Percentiles rank a stretch among this genome's conserved stretches.
These are phyloP conservation scores for Oscheius onirici DNA, from an alignment of 2,888 invertebrate species.

Conservation along the genomic window DNA sequence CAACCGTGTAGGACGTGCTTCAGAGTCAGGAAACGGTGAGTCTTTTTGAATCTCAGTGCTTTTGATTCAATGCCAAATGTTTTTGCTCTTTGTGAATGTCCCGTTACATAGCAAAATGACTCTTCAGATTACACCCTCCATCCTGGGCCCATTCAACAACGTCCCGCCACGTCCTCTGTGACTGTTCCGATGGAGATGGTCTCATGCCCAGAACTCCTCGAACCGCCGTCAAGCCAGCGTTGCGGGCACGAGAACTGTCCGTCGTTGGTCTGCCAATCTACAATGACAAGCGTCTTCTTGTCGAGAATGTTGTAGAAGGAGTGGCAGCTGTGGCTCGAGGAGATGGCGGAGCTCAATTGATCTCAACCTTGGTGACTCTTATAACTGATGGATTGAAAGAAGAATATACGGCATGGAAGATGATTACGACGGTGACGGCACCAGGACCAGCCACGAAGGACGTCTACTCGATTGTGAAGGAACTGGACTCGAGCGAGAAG, in stretches of 20 bases:
- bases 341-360: constrained; percentile 74
- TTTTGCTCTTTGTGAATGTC: neutral
- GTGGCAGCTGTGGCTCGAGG: constrained; percentile 62
- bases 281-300: constrained; percentile 61
- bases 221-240: constrained; percentile 39
- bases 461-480: constrained; percentile 61
- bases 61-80: neutral
- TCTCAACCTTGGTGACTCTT: constrained; percentile 85
- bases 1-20: constrained; percentile 64
- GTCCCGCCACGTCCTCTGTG: constrained; percentile 53
- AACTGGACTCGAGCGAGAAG: constrained; percentile 62
- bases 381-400: constrained; percentile 86
- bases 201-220: constrained; percentile 21
- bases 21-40: constrained; percentile 49
- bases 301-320: constrained; percentile 69
- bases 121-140: constrained; percentile 58
- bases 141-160: constrained; percentile 55
- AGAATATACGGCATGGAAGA: constrained; percentile 72
- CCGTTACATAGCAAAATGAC: neutral
- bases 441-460: constrained; percentile 66
- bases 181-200: constrained; percentile 45
- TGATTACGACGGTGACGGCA: constrained; percentile 60
- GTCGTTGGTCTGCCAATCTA: constrained; percentile 69
- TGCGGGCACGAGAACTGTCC: constrained; percentile 65
- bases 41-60: neutral